phyloP scores from a whole-genome alignment of 2,113 vertebrate genomes.

The Hydrochoerus hydrochaeris region DNA sequence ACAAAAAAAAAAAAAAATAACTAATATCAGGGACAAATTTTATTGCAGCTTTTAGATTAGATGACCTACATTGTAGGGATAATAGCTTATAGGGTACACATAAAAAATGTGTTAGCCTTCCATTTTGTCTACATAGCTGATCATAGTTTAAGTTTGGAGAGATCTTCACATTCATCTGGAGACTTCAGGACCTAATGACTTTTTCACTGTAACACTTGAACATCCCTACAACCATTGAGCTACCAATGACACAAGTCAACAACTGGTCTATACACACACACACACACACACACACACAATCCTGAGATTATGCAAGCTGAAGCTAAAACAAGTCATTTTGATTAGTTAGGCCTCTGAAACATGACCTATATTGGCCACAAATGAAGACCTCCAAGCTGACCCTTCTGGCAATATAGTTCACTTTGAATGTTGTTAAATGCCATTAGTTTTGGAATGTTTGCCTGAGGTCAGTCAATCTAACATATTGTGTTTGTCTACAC shows the following conservation, averaged over 20 bases:
- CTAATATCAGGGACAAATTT: background rate
- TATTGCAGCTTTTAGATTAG: background rate
- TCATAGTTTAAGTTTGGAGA: background rate
- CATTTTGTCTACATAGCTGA: background rate
- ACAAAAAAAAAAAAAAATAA: background rate
- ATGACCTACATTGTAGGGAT: background rate
- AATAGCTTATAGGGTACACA: background rate
- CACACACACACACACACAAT: background rate
- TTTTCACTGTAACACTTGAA: background rate
- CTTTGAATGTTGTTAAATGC: background rate
- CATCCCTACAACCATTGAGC: background rate
- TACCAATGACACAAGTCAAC: background rate
- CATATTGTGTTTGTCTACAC: background rate
- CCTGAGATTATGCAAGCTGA: background rate
- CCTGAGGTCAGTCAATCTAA: background rate
- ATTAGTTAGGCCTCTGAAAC: background rate
- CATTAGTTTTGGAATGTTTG: background rate
- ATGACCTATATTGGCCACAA: background rate
- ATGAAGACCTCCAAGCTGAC: background rate
- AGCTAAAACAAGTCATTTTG: background rate
- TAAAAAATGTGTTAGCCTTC: background rate
- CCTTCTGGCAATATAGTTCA: background rate
- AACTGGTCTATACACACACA: background rate
- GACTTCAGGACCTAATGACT: background rate
- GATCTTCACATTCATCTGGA: background rate